Evolutionary conservation across 2,888 invertebrate species (phyloP), one percentile per base, ranked within the genome.

Genomic region (Drosophila gaucha): DNA sequence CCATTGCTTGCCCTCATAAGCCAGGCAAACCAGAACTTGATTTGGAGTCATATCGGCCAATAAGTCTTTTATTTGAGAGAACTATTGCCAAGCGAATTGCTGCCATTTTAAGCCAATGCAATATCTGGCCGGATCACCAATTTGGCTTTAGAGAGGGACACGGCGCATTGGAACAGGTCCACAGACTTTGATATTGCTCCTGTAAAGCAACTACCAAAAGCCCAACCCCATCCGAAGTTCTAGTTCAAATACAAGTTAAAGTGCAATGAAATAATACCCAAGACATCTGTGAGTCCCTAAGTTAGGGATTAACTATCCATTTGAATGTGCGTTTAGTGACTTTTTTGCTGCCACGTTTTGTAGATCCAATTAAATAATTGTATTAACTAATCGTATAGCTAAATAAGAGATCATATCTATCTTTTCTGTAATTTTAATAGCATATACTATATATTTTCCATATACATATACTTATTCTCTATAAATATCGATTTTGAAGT

Each of bases 381-480:
- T 50, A 54, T 54, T 58, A 46, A 59, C 44, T 70, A 56, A 71
- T 43, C 41, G 28, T 54, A 51, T 74, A 66, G 71, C 41, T 36
- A 57, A 67, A 44, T 56, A 50, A 50, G 43, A 55, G 52, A 57
- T 64, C 59, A 57, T 57, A n/a, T n/a, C n/a, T n/a, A n/a, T n/a
- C n/a, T n/a, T n/a, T n/a, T n/a, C n/a, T n/a, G n/a, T n/a, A n/a
- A n/a, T n/a, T n/a, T n/a, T n/a, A n/a, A n/a, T n/a, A n/a, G n/a
- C n/a, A n/a, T n/a, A n/a, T n/a, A n/a, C n/a, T n/a, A n/a, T n/a
- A n/a, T n/a, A 74, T 54, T 58, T 59, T 46, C 56, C 60, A 28
- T 55, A 58, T 82, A 79, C 60, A 73, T 62, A 63, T 74, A 66
- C 69, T 79, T 86, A 83, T 83, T 80, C 76, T 86, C 10, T 9